Base-by-base conservation (phyloP, 1,140 invertebrate genomes). In the Mamestra configurata region DNA sequence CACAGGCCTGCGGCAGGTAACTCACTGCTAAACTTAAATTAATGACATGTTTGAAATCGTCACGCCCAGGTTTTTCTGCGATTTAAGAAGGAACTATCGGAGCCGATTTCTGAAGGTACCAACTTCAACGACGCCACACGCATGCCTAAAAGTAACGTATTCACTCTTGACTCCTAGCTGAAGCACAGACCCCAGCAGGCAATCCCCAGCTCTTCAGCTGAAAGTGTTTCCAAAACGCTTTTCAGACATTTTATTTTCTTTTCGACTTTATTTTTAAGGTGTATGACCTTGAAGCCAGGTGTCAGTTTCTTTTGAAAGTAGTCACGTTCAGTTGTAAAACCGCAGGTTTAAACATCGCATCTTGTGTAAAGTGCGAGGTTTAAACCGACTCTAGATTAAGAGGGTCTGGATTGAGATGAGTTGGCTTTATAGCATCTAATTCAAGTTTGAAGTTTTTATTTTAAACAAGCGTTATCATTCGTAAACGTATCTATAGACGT, bases 321-420 rank as follows among this genome's bases (percentile, higher is more conserved):
- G 59, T 64, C 59, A 64, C 59, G 59, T 64, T 4, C 35, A n/a
- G 8, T 24, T 64, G 18, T 37, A 64, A 64, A 64, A 40, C 59
- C 59, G 37, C 7, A 37, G 59, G 31, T 64, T 64, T 20, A 18
- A 37, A 64, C 31, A 37, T 40, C 59, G 40, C 31, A 64, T 64
- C 15, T 64, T 10, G 15, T 18, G n/a, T 64, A 18, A 64, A 64
- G 27, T 35, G 57, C 35, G n/a, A 15, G n/a, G 57, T 31, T 61
- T 61, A 61, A 61, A 18, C 57, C 6, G 24, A 61, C 27, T n/a
- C 27, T n/a, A 61, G 57, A 61, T 61, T 61, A 35, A 61, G 57
- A n/a, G 57, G 27, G 18, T 64, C 20, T 20, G 35, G 15, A 64
- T 20, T 40, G 59, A 64, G 59, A 64, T 64, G 59, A 37, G 31